Conservation (phyloP, 2,113 vertebrate species). For the Indicator maculatus region DNA sequence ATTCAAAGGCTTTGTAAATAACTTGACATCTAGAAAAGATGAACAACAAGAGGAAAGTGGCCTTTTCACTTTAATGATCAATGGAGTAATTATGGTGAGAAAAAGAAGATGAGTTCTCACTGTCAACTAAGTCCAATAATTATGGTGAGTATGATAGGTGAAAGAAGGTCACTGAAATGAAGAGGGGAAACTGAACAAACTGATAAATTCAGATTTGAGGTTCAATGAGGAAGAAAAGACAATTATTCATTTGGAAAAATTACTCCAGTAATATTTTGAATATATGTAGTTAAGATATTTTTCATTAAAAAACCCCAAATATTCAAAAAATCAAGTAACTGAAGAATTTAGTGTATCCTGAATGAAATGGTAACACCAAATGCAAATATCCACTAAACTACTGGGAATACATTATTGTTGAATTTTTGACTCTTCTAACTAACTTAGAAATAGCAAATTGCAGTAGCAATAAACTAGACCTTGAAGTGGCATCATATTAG, state of each 20-base stretch:
- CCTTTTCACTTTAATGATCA: slow-evolving; percentile 64
- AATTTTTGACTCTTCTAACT: neutral
- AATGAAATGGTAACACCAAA: neutral
- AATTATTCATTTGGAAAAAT: slow-evolving; percentile 76
- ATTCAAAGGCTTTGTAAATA: slow-evolving; percentile 70
- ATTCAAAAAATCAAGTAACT: neutral
- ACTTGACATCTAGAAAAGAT: slow-evolving; percentile 58
- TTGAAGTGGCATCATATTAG: neutral
- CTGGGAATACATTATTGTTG: neutral
- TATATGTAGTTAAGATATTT: slow-evolving; percentile 9
- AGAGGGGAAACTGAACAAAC: slow-evolving; percentile 73
- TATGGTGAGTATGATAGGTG: slow-evolving; percentile 58
- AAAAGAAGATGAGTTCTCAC: slow-evolving; percentile 55
- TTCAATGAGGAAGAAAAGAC: slow-evolving; percentile 74
- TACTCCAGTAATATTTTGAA: slow-evolving; percentile 47
- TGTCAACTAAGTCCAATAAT: slow-evolving; percentile 71
- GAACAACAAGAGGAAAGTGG: slow-evolving; percentile 56
- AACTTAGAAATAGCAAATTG: neutral
- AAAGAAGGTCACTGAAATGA: slow-evolving; percentile 74
- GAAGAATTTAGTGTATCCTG: neutral
- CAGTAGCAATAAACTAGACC: slow-evolving; percentile 17
- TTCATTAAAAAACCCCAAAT: neutral
- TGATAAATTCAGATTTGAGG: slow-evolving; percentile 74
- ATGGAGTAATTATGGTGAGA: slow-evolving; percentile 46
- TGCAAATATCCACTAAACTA: neutral